These are phyloP conservation scores for Oreochromis grahami DNA, from an alignment of 2,797 vertebrate genomes.

Conservation along the genomic window DNA sequence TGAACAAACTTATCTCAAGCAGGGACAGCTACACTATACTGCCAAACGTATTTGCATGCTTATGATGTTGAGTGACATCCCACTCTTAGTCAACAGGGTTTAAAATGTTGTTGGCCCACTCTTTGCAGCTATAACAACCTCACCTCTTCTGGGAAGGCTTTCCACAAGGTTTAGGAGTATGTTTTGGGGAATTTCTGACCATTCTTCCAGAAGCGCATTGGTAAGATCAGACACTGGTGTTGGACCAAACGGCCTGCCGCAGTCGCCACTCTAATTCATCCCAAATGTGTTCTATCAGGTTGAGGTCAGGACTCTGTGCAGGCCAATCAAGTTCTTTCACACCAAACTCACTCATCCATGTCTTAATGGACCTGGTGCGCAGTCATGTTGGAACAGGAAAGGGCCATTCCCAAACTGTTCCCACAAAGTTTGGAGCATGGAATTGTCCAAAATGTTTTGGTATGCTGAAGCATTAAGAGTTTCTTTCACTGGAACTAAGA, in stretches of 20 bases:
- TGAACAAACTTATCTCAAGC: rapidly evolving
- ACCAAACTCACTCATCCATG: neutral
- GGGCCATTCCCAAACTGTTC: neutral
- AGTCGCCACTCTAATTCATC: neutral
- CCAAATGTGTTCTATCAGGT: neutral
- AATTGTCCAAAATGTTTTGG: neutral
- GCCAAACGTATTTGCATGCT: neutral
- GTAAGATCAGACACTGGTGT: neutral
- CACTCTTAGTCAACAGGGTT: neutral
- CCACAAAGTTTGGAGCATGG: neutral
- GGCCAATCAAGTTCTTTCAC: neutral
- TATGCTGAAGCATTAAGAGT: rapidly evolving
- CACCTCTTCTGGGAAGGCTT: neutral
- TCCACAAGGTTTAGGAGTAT: neutral
- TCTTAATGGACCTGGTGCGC: neutral
- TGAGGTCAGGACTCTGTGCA: neutral
- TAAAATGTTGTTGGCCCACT: neutral
- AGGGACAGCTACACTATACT: neutral
- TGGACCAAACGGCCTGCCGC: neutral
- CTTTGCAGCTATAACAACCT: rapidly evolving
- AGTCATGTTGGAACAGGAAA: neutral
- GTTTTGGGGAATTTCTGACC: neutral
- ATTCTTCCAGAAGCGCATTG: neutral
- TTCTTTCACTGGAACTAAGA: neutral
- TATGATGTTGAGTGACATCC: neutral